These are phyloP conservation scores for Botrylloides violaceus DNA, from an alignment of 23 tunicate species.

Conservation along the genomic window DNA sequence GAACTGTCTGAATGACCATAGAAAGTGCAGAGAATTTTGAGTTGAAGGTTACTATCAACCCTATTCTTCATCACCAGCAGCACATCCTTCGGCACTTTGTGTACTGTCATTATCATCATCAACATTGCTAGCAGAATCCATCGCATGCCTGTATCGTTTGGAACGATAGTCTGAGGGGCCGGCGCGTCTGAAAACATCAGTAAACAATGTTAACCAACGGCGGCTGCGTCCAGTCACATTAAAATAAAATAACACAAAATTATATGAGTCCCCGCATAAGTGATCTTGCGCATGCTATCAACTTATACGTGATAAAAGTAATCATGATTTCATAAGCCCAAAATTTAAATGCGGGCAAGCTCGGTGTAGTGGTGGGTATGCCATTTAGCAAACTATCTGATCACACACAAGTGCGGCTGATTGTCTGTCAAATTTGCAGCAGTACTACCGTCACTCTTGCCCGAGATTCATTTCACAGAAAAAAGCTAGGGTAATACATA, in stretches of 20 bases:
- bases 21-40: background rate
- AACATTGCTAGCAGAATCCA: conserved; percentile 4
- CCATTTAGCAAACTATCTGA: too few relatives aligned
- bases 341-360: too few relatives aligned
- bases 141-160: conserved; percentile 16
- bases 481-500: too few relatives aligned
- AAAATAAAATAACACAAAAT: background rate
- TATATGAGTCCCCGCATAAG: background rate
- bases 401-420: too few relatives aligned
- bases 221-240: too few relatives aligned
- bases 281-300: conserved; percentile 5
- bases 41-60: background rate
- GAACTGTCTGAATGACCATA: too few relatives aligned
- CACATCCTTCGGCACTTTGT: conserved; percentile 23
- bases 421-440: too few relatives aligned
- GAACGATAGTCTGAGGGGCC: conserved; percentile 23
- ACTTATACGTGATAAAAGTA: background rate
- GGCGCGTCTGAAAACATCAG: conserved; percentile 10
- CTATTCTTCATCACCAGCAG: conserved; percentile 22
- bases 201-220: background rate
- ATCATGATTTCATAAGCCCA: background rate
- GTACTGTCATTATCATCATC: conserved; percentile 1
- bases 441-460: too few relatives aligned
- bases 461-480: too few relatives aligned
- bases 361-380: too few relatives aligned